Evolutionary conservation across 2,888 invertebrate species (phyloP).

Genomic region (Barypeithes pellucidus): DNA sequence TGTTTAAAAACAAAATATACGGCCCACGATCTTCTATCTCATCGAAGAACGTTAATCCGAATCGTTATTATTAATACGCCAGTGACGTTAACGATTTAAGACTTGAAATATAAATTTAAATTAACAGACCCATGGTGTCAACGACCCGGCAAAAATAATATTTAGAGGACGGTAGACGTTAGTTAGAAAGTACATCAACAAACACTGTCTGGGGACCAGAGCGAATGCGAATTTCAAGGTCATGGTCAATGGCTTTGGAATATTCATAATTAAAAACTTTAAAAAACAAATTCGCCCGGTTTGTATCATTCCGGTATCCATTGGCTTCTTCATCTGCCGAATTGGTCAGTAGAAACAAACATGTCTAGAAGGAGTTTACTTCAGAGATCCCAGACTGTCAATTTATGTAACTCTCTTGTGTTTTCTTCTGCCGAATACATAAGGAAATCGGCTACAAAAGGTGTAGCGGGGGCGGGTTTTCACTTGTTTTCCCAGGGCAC

Average conservation of each 20-base stretch:
- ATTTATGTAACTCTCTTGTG: no score
- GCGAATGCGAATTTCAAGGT: constrained; percentile 43
- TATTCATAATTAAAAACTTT: not conserved
- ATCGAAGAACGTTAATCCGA: not conserved
- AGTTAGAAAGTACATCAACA: constrained; percentile 38
- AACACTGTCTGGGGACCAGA: constrained; percentile 41
- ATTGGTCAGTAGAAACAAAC: no score
- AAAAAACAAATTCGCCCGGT: not conserved
- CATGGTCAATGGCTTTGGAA: constrained; percentile 39
- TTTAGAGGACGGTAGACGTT: constrained; percentile 34
- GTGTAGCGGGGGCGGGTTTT: no score
- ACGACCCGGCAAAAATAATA: constrained; percentile 38
- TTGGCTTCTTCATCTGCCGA: no score
- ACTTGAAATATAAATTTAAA: constrained; percentile 21
- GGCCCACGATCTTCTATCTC: not conserved
- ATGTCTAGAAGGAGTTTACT: no score
- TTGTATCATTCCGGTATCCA: no score
- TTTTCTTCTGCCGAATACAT: no score
- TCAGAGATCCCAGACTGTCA: no score
- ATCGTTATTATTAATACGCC: not conserved
- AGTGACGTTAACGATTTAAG: constrained; percentile 2
- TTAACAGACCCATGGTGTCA: constrained; percentile 29
- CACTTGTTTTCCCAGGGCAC: no score
- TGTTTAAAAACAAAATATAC: not conserved
- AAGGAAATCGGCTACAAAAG: no score